Conservation (phyloP, 1,140 invertebrate species). For the Macrotrachela quadricornifera region DNA sequence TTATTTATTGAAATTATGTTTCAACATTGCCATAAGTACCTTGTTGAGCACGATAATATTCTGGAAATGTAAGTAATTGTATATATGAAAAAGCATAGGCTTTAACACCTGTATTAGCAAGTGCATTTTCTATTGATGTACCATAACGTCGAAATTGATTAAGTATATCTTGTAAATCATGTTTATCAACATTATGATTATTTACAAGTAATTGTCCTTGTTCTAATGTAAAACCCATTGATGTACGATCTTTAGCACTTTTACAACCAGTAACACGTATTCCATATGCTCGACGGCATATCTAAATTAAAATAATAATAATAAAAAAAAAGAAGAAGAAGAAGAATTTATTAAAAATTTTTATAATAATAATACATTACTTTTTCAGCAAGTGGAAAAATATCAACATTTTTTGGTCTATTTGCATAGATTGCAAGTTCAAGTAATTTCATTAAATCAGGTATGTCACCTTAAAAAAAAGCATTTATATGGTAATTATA, state of each 20-base stretch:
- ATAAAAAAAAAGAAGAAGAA: slow-evolving; percentile 15
- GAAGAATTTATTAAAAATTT: no score
- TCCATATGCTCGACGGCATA: slow-evolving; percentile 33
- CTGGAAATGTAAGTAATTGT: slow-evolving; percentile 61
- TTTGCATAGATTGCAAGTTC: slow-evolving; percentile 46
- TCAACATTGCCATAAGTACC: slow-evolving; percentile 58
- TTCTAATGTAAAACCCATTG: slow-evolving; percentile 78
- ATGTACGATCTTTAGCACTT: slow-evolving; percentile 83
- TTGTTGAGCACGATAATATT: slow-evolving; percentile 63
- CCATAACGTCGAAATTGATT: slow-evolving; percentile 54
- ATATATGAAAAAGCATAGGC: slow-evolving; percentile 80
- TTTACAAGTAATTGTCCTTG: slow-evolving; percentile 58
- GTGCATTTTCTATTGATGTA: slow-evolving; percentile 65
- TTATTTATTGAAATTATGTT: slow-evolving; percentile 11
- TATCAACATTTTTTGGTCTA: slow-evolving; percentile 61
- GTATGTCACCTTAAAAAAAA: no score
- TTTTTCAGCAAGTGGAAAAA: slow-evolving; percentile 57
- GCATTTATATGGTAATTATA: no score
- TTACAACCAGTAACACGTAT: slow-evolving; percentile 78
- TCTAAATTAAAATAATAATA: slow-evolving; percentile 3
- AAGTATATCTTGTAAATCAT: slow-evolving; percentile 57
- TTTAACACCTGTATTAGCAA: slow-evolving; percentile 64
- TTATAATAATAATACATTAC: slow-evolving; percentile 33
- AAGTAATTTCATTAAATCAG: slow-evolving; percentile 37
- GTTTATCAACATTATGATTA: slow-evolving; percentile 69